Evolutionary conservation across 2,113 vertebrate species (phyloP).

Genomic region (Thinocorus orbignyianus): DNA sequence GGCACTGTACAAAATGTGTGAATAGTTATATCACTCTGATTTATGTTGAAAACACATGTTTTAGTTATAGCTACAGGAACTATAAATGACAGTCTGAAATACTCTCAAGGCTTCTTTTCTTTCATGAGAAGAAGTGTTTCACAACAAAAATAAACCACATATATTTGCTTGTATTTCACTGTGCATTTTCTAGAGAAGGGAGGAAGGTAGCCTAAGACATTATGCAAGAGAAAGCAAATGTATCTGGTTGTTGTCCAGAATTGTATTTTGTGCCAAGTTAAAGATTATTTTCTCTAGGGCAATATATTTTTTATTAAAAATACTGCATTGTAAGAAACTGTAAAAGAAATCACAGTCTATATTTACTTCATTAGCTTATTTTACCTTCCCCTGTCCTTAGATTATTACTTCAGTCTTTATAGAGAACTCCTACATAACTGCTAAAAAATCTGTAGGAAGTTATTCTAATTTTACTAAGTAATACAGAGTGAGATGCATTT

Average conservation of each 20-base stretch:
- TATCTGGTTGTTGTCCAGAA: neutral
- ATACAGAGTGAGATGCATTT: neutral
- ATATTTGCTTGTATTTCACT: neutral
- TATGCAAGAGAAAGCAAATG: neutral
- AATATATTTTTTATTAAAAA: neutral
- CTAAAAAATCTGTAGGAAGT: neutral
- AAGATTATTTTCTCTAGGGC: neutral
- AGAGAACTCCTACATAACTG: neutral
- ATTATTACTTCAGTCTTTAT: neutral
- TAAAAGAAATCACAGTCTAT: neutral
- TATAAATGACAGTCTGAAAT: neutral
- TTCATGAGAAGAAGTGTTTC: neutral
- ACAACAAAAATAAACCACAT: neutral
- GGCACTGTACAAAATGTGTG: neutral
- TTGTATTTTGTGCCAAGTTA: neutral
- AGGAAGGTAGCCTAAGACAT: neutral
- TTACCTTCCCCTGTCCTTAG: neutral
- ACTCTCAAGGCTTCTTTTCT: neutral
- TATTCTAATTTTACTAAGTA: neutral
- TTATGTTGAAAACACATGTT: neutral
- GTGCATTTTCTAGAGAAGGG: neutral
- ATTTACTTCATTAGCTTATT: neutral
- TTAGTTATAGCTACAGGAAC: neutral
- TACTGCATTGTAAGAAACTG: neutral
- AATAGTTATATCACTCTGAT: neutral